Percentiles rank a stretch among this genome's conserved stretches.
phyloP scores from a whole-genome alignment of 2,888 invertebrate species.

The Dyspetes luteomarginatus region DNA sequence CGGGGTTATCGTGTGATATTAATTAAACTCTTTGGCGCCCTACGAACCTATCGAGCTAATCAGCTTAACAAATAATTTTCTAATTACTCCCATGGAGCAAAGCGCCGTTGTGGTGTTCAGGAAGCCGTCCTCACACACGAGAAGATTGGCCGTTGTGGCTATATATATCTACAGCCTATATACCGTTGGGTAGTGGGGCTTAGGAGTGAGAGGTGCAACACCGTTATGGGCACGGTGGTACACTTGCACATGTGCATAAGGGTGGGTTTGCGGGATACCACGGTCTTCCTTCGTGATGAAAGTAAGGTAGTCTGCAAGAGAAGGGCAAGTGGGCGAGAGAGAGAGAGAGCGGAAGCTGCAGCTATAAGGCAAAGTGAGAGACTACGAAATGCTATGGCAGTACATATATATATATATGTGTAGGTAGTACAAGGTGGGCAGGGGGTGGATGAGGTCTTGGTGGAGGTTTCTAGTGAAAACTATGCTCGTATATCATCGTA shows the following conservation, averaged over 20 bases:
- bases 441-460: conserved; percentile 36
- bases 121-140: conserved; percentile 5
- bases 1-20: background rate
- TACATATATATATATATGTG: no score
- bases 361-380: conserved; percentile 41
- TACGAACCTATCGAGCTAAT: conserved; percentile 42
- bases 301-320: conserved; percentile 32
- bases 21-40: conserved; percentile 2
- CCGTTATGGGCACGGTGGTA: conserved; percentile 10
- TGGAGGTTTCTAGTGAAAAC: conserved; percentile 72
- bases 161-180: conserved; percentile 11
- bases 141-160: conserved; percentile 8
- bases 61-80: conserved; percentile 55
- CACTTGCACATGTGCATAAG: conserved; percentile 34
- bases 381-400: conserved; percentile 30
- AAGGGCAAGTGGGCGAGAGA: conserved; percentile 10
- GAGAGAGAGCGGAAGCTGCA: conserved; percentile 28
- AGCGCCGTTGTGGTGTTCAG: conserved; percentile 4
- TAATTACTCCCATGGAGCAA: conserved; percentile 38
- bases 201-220: conserved; percentile 22
- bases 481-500: conserved; percentile 77
- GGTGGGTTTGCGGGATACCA: conserved; percentile 40
- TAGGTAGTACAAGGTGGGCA: background rate
- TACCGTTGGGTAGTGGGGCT: conserved; percentile 18
- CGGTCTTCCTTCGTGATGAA: conserved; percentile 33